These are phyloP conservation scores for Alethe castanea DNA, from an alignment of 2,113 vertebrate species.

Conservation along the genomic window DNA sequence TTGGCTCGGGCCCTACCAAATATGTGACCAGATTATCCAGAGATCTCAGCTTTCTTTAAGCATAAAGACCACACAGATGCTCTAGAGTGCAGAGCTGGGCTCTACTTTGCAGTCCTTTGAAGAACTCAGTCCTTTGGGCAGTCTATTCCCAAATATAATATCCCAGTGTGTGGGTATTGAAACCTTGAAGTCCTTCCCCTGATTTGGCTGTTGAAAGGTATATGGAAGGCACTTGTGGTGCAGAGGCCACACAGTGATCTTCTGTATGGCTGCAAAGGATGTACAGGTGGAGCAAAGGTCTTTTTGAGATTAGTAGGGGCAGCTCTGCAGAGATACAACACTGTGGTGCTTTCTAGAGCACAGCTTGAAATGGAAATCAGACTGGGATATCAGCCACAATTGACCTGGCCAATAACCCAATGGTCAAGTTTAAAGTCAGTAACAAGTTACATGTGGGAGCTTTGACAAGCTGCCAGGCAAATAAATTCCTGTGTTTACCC, in stretches of 20 bases:
- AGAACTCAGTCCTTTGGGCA: background rate
- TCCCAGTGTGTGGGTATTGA: background rate
- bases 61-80: background rate
- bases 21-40: background rate
- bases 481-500: background rate
- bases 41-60: background rate
- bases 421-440: background rate
- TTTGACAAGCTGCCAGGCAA: background rate
- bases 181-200: background rate
- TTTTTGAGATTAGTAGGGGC: background rate
- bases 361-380: background rate
- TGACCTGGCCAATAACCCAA: background rate
- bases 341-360: accelerated
- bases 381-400: background rate
- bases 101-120: background rate
- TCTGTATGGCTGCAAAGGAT: background rate
- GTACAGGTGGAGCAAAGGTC: accelerated
- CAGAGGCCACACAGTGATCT: background rate
- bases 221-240: background rate
- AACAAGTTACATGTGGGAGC: background rate
- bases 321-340: background rate
- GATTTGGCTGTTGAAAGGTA: background rate
- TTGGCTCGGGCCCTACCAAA: background rate
- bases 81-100: background rate
- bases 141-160: background rate